Evolutionary conservation across 2,888 invertebrate species (phyloP).

Genomic region (Volucella inanis): DNA sequence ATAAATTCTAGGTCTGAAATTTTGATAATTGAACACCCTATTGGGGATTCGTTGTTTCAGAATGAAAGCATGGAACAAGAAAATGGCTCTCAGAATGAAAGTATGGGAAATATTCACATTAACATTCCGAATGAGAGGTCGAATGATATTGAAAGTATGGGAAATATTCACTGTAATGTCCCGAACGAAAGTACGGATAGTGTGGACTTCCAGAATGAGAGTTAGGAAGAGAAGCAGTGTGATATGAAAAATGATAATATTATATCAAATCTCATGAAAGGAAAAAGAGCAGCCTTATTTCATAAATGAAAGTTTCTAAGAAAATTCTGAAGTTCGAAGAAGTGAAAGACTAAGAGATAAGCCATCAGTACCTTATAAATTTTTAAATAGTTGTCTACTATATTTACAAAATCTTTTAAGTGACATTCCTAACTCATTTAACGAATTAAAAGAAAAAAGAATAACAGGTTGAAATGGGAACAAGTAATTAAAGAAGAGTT

Average conservation of each 20-base stretch:
- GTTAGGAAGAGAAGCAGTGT: conserved; percentile 4
- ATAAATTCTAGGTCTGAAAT: conserved; percentile 69
- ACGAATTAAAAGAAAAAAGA: too few relatives aligned
- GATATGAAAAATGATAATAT: background rate
- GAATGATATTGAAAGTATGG: conserved; percentile 12
- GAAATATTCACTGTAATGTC: conserved; percentile 17
- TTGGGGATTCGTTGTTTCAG: background rate
- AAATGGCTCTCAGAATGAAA: conserved; percentile 11
- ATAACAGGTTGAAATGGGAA: conserved; percentile 45
- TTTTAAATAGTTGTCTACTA: background rate
- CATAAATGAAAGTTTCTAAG: background rate
- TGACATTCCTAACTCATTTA: background rate
- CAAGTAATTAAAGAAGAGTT: conserved; percentile 71
- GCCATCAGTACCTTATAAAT: conserved; percentile 11
- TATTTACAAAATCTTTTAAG: background rate
- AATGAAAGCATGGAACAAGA: conserved; percentile 29
- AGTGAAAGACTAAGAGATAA: conserved; percentile 15
- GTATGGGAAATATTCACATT: conserved; percentile 15
- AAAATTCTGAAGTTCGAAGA: background rate
- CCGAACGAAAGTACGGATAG: conserved; percentile 19
- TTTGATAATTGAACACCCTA: background rate
- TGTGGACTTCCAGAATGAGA: conserved; percentile 8
- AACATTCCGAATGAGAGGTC: conserved; percentile 19
- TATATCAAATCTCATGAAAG: background rate
- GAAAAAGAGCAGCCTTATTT: background rate